phyloP scores from a whole-genome alignment of 2,797 vertebrate species.

The Acanthopagrus latus region DNA sequence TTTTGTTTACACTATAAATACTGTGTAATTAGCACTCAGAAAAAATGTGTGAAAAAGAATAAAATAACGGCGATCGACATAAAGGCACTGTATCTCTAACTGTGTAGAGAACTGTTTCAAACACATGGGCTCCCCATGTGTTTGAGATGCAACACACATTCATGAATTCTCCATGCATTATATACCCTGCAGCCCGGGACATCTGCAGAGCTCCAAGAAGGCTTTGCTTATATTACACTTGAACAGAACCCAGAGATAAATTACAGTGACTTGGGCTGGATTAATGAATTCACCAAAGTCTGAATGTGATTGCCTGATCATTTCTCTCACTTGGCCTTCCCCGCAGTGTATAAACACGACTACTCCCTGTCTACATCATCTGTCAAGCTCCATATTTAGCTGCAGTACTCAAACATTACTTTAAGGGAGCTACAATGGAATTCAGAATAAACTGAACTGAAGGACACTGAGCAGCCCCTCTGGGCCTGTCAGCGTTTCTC shows the following conservation, averaged over 20 bases:
- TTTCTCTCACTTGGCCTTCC: slow-evolving; percentile 84
- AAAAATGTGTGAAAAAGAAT: slow-evolving; percentile 85
- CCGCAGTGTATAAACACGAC: slow-evolving; percentile 84
- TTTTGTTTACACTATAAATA: slow-evolving; percentile 66
- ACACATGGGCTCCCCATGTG: slow-evolving; percentile 44
- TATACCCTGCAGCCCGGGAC: slow-evolving; percentile 49
- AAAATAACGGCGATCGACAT: slow-evolving; percentile 83
- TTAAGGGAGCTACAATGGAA: slow-evolving; percentile 46
- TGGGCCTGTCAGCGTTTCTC: slow-evolving; percentile 30
- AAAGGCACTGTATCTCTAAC: slow-evolving; percentile 92
- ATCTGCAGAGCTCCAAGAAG: slow-evolving; percentile 52
- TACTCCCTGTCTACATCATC: slow-evolving; percentile 22
- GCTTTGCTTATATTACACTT: slow-evolving; percentile 50
- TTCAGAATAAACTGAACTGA: slow-evolving; percentile 40
- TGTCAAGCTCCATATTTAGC: slow-evolving; percentile 33
- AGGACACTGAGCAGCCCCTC: slow-evolving; percentile 34
- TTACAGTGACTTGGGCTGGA: slow-evolving; percentile 84
- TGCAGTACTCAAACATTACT: slow-evolving; percentile 42
- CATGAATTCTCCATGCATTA: slow-evolving; percentile 27
- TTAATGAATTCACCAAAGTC: slow-evolving; percentile 74
- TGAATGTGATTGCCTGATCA: slow-evolving; percentile 82
- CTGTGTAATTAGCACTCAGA: slow-evolving; percentile 72
- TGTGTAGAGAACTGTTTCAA: slow-evolving; percentile 74
- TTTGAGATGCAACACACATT: slow-evolving; percentile 63
- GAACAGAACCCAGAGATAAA: slow-evolving; percentile 84